Base-by-base conservation (phyloP, 1,140 invertebrate genomes). In the Caerostris extrusa region DNA sequence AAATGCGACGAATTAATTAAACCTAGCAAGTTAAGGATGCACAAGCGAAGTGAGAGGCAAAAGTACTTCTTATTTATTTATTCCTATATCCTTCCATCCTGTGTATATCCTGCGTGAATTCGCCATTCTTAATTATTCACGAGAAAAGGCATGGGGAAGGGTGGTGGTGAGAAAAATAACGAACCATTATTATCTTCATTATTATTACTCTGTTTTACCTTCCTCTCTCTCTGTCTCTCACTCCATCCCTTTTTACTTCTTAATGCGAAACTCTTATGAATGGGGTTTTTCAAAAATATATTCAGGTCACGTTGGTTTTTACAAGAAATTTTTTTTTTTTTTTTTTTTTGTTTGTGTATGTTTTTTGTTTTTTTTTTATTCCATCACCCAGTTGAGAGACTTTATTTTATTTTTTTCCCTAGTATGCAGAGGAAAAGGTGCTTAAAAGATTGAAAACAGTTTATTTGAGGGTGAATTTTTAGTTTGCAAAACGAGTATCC, bases 1-100 rank as follows among this genome's bases (percentile, higher is more conserved):
- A 61, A 87, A 93, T 57, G 92, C 83, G 58, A 89, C 71, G 92
- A 93, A 93, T 93, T 93, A 93, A 93, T 93, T 93, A 93, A 93
- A 93, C 92, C 88, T 89, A 93, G 87, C 92, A 93, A 93, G 82
- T 93, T 58, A 3, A n/a, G 83, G 56, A 60, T 17, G 57, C 85
- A 7, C 12, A 77, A 77, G 34, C 19, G 8, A 77, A 34, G 8
- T 64, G 8, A 64, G 82, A 85, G 14, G 60, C 60, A 61, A 71
- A 34, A 57, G 55, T 50, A 81, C 56, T 67, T 10, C 50, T 85
- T 92, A 57, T 93, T 86, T 86, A 56, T 87, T 71, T 90, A 60
- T 60, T 60, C 69, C 58, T 64, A 60, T 17, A 85, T 57, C 56
- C 34, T 67, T 19, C 61, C 90, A 83, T 85, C 90, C 77, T 17